These are phyloP conservation scores for Rallus crepitans DNA, from an alignment of 2,797 vertebrate species.

Conservation along the genomic window DNA sequence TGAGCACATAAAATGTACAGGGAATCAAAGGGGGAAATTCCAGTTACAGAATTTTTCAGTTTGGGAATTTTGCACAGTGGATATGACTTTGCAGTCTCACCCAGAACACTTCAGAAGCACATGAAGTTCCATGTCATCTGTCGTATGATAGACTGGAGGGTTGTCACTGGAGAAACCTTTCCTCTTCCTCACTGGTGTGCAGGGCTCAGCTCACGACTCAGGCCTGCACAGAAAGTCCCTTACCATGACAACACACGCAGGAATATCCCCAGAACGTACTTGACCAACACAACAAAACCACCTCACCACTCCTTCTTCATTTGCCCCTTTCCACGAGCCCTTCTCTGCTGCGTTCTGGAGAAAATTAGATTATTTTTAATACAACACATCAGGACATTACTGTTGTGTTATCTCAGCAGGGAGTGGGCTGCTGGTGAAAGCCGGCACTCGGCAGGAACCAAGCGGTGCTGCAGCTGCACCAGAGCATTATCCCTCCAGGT, in stretches of 20 bases:
- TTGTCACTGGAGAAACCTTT: neutral
- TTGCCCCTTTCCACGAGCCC: neutral
- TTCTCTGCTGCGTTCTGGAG: neutral
- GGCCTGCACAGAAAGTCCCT: rapidly evolving
- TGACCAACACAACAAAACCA: neutral
- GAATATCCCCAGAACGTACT: neutral
- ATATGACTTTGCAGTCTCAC: neutral
- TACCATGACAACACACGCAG: rapidly evolving
- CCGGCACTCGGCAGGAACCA: neutral
- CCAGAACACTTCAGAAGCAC: neutral
- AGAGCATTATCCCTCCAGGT: neutral
- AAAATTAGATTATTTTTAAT: neutral
- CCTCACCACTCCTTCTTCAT: neutral
- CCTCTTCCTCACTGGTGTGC: neutral
- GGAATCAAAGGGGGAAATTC: neutral
- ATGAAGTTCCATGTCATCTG: neutral
- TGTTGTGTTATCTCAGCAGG: neutral
- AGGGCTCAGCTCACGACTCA: neutral
- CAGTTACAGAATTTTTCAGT: neutral
- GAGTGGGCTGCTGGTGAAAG: neutral
- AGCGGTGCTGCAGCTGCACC: neutral
- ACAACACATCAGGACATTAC: neutral
- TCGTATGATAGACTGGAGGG: neutral
- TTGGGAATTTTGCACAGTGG: neutral
- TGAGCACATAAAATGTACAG: neutral